Conservation (phyloP, 2,113 vertebrate genomes). For the Accipiter virgatus region DNA sequence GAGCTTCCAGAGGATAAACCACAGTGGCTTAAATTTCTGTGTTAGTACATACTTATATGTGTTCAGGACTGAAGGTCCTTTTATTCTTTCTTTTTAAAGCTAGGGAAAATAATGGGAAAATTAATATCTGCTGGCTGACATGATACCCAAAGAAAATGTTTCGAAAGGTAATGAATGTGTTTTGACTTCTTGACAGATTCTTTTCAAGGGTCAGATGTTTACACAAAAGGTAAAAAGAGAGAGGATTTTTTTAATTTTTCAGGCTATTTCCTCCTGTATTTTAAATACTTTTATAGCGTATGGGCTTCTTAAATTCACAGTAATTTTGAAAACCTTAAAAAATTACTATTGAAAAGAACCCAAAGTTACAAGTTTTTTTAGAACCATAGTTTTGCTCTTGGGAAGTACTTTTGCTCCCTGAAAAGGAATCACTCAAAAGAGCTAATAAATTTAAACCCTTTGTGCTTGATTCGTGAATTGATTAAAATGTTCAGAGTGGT, state of each 20-base stretch:
- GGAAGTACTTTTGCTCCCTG: neutral
- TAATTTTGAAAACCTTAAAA: neutral
- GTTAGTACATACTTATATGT: neutral
- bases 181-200: neutral
- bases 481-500: neutral
- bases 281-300: neutral
- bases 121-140: neutral
- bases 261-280: neutral
- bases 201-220: neutral
- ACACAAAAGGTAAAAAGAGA: neutral
- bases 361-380: neutral
- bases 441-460: neutral
- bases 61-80: neutral
- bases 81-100: neutral
- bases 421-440: neutral
- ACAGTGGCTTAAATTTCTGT: neutral
- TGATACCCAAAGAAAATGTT: neutral
- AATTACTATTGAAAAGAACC: neutral
- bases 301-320: neutral
- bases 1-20: constrained; percentile 8
- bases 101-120: neutral
- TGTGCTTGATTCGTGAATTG: neutral
- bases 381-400: neutral
- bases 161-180: neutral
- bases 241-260: neutral